phyloP scores from a whole-genome alignment of 2,888 invertebrate species.

The Trilocha varians region DNA sequence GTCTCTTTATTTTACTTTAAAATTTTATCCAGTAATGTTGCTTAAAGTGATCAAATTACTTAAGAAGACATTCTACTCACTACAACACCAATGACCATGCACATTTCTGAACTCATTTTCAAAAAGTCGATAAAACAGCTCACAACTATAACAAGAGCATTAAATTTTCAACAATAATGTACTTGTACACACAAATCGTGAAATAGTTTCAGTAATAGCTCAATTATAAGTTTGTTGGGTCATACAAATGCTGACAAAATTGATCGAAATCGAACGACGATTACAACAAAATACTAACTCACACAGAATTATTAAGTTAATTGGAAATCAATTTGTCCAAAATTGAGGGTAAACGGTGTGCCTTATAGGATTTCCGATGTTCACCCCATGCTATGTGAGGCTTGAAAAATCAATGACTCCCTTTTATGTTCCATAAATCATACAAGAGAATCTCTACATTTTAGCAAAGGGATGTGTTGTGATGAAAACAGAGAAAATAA shows the following conservation, averaged over 20 bases:
- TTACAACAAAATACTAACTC: slow-evolving; percentile 10
- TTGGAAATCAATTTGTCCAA: slow-evolving; percentile 46
- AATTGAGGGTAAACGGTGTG: slow-evolving; percentile 37
- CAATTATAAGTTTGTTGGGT: neutral
- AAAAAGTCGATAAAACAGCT: too few species aligned
- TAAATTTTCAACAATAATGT: too few species aligned
- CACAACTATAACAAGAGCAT: too few species aligned
- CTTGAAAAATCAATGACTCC: slow-evolving; percentile 53
- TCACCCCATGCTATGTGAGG: slow-evolving; percentile 42
- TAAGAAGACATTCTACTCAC: too few species aligned
- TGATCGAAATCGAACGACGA: slow-evolving; percentile 6
- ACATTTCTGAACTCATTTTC: too few species aligned
- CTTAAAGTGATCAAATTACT: too few species aligned
- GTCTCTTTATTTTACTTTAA: too few species aligned
- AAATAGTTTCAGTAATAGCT: neutral
- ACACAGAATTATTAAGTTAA: slow-evolving; percentile 25
- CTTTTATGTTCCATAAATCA: slow-evolving; percentile 15
- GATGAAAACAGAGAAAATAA: neutral
- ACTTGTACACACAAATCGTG: neutral
- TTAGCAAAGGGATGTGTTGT: slow-evolving; percentile 2
- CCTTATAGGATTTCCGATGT: slow-evolving; percentile 50
- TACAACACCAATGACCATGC: too few species aligned
- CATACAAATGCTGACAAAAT: neutral
- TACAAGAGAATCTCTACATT: slow-evolving; percentile 4
- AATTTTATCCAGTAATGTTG: too few species aligned